These are phyloP conservation scores for Chelon auratus DNA, from an alignment of 2,797 vertebrate species.

Conservation along the genomic window DNA sequence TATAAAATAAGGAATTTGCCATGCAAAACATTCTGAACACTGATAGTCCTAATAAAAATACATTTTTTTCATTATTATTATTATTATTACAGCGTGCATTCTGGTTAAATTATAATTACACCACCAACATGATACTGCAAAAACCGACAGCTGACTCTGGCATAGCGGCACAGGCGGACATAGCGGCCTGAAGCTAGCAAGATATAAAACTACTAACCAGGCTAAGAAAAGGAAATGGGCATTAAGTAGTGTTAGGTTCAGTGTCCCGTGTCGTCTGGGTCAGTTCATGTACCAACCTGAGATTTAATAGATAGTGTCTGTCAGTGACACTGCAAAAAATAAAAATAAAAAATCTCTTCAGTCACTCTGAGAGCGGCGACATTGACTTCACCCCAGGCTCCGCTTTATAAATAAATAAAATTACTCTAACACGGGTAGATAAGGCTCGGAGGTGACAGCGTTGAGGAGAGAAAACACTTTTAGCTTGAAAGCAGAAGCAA, in stretches of 20 bases:
- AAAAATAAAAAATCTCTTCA: neutral
- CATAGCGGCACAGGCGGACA: too few species aligned
- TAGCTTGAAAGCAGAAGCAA: constrained; percentile 14
- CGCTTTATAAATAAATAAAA: accelerated
- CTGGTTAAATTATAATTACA: neutral
- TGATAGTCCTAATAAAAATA: neutral
- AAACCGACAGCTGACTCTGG: neutral
- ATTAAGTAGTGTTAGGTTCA: too few species aligned
- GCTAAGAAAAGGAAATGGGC: neutral
- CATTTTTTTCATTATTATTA: neutral
- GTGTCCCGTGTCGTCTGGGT: neutral
- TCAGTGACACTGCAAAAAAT: constrained; percentile 76
- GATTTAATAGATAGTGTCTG: constrained; percentile 20
- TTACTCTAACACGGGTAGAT: neutral
- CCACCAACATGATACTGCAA: neutral
- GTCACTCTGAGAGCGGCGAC: neutral
- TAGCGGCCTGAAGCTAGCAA: neutral
- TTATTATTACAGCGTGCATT: neutral
- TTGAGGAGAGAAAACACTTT: neutral
- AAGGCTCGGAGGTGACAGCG: accelerated
- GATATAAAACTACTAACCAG: neutral
- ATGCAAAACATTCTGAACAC: neutral
- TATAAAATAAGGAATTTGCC: neutral
- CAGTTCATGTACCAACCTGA: constrained; percentile 53
- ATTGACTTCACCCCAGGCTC: neutral